A percentile compares a stretch with the other conserved stretches of the same genome.
These are phyloP conservation scores for Pipistrellus nathusii DNA, from an alignment of 2,797 vertebrate species.

Conservation along the genomic window DNA sequence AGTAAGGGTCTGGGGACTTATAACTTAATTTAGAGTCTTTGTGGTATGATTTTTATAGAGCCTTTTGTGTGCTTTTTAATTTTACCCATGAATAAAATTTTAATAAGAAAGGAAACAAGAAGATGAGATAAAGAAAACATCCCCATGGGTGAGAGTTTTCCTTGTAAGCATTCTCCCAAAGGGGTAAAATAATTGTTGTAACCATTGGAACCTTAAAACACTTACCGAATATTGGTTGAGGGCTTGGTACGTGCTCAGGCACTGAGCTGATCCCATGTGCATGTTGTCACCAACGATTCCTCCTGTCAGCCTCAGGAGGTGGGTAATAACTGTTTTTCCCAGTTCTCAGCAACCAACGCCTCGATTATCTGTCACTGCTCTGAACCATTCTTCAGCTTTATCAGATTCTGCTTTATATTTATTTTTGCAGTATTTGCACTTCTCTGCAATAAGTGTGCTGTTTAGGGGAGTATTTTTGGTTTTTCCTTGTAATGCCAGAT, in stretches of 20 bases:
- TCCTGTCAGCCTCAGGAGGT: not conserved
- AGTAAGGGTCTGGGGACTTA: not conserved
- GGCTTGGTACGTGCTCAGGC: not conserved
- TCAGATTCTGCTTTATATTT: not conserved
- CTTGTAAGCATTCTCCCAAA: not conserved
- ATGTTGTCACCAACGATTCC: too few relatives aligned
- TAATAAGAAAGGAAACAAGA: slow-evolving; percentile 44
- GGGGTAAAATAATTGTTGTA: not conserved
- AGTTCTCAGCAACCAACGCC: not conserved
- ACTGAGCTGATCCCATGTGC: not conserved
- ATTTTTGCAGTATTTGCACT: not conserved
- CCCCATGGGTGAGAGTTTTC: not conserved
- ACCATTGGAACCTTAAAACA: not conserved
- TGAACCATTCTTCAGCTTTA: not conserved
- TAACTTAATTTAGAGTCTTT: slow-evolving; percentile 43
- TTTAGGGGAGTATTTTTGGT: not conserved
- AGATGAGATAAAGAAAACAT: slow-evolving; percentile 13
- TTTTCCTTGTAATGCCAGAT: not conserved
- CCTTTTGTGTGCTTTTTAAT: slow-evolving; percentile 45
- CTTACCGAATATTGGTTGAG: not conserved
- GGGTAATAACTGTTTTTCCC: not conserved
- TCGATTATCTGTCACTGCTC: not conserved
- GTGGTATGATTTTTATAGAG: slow-evolving; percentile 48
- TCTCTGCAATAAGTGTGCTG: not conserved
- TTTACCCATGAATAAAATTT: slow-evolving; percentile 58